A percentile compares a stretch with the other conserved stretches of the same genome.
Conservation (phyloP, 92 coral and sea anemone species). For the Galaxea fascicularis region DNA sequence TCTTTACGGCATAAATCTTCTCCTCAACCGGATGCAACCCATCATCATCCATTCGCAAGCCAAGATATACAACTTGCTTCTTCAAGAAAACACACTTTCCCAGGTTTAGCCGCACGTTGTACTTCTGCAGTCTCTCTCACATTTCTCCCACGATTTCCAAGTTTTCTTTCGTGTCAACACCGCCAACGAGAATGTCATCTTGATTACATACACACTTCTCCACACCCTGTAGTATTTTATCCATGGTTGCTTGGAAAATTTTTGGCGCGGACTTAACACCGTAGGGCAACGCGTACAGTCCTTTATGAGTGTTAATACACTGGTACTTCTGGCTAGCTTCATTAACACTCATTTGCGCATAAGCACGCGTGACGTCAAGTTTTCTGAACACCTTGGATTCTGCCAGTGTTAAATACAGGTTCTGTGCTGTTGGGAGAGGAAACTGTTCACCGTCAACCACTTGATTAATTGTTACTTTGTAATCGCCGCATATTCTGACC, state of each 20-base stretch:
- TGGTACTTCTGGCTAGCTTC: conserved; percentile 45
- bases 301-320: conserved; percentile 52
- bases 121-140: no score
- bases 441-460: conserved; percentile 52
- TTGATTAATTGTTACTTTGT: conserved; percentile 35
- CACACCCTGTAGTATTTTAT: conserved; percentile 62
- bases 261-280: conserved; percentile 22
- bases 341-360: conserved; percentile 56
- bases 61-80: conserved; percentile 59
- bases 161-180: conserved; percentile 31
- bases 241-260: conserved; percentile 42
- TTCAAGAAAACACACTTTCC: conserved; percentile 17
- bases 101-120: no score
- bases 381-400: conserved; percentile 64
- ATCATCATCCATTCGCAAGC: conserved; percentile 27
- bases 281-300: conserved; percentile 63
- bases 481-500: conserved; percentile 46
- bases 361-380: conserved; percentile 65
- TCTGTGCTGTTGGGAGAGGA: conserved; percentile 58
- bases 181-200: conserved; percentile 48
- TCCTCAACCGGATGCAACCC: no score
- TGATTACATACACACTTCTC: conserved; percentile 42
- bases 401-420: conserved; percentile 55
- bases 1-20: background rate
- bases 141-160: conserved; percentile 41